Evolutionary conservation across 2,797 vertebrate species (phyloP).

Genomic region (Lithobates pipiens): DNA sequence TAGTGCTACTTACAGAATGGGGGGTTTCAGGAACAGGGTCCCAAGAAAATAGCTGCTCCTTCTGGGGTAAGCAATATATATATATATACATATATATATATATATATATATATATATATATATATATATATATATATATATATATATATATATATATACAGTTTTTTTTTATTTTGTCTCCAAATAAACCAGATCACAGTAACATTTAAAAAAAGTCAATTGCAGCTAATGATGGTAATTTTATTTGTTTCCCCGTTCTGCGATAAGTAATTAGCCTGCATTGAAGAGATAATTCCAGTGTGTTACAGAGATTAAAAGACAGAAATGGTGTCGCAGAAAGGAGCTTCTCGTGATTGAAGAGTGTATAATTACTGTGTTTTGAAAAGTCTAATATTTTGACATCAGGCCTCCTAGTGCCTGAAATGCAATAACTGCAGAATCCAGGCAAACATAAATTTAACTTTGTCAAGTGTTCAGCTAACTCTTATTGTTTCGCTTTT

Average conservation of each 20-base stretch:
- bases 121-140: too few relatives aligned
- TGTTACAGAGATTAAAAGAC: slow-evolving; percentile 74
- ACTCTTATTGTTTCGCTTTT: not conserved
- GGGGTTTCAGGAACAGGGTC: too few relatives aligned
- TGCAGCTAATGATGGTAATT: slow-evolving; percentile 75
- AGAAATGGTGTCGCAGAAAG: slow-evolving; percentile 69
- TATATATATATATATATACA: too few relatives aligned
- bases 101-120: too few relatives aligned
- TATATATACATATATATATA: too few relatives aligned
- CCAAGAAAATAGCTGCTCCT: too few relatives aligned
- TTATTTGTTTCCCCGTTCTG: slow-evolving; percentile 74
- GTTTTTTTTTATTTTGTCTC: slow-evolving; percentile 36
- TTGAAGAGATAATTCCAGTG: slow-evolving; percentile 74
- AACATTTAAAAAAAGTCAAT: slow-evolving; percentile 70
- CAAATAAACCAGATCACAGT: slow-evolving; percentile 64
- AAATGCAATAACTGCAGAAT: slow-evolving; percentile 36
- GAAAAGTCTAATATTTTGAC: slow-evolving; percentile 77
- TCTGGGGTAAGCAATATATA: too few relatives aligned
- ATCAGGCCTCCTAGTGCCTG: slow-evolving; percentile 57
- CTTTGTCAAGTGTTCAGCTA: slow-evolving; percentile 15
- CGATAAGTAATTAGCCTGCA: slow-evolving; percentile 74
- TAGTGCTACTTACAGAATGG: too few relatives aligned
- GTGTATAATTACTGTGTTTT: slow-evolving; percentile 73
- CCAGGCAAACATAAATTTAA: slow-evolving; percentile 43
- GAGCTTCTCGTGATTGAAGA: slow-evolving; percentile 67